Conservation (phyloP, 2,797 vertebrate genomes). For the Crax fasciolata region DNA sequence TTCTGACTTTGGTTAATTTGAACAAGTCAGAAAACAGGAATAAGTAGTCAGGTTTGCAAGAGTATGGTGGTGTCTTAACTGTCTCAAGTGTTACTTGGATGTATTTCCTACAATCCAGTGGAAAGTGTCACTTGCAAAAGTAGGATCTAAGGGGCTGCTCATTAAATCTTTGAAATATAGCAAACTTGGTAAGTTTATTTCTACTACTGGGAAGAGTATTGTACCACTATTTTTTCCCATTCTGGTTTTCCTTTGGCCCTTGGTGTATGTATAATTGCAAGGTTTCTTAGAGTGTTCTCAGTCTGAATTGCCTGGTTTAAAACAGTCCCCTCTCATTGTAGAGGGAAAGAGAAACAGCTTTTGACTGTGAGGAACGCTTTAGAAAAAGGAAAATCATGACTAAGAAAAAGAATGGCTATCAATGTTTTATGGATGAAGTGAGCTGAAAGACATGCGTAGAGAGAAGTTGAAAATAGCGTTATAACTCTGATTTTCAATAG, state of each 20-base stretch:
- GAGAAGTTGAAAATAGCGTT: not conserved
- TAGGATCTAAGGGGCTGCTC: not conserved
- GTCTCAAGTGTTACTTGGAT: not conserved
- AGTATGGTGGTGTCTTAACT: not conserved
- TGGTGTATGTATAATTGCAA: not conserved
- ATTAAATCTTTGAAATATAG: not conserved
- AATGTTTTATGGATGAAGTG: not conserved
- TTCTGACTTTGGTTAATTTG: not conserved
- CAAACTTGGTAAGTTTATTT: not conserved
- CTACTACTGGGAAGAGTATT: not conserved
- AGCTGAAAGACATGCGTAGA: not conserved
- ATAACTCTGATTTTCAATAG: not conserved
- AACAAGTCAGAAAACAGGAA: not conserved
- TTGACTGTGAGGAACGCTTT: not conserved
- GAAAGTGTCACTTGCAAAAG: not conserved
- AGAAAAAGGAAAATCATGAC: not conserved
- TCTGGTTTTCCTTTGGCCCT: not conserved
- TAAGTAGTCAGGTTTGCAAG: not conserved
- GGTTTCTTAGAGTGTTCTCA: not conserved
- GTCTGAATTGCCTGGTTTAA: not conserved
- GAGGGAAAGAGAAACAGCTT: not conserved
- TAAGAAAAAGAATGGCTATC: not conserved
- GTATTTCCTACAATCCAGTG: not conserved
- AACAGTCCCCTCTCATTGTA: not conserved
- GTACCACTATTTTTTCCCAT: not conserved